Evolutionary conservation across 2,113 vertebrate species (phyloP), one percentile per base, ranked within the genome.

Genomic region (Setophaga kirtlandii): DNA sequence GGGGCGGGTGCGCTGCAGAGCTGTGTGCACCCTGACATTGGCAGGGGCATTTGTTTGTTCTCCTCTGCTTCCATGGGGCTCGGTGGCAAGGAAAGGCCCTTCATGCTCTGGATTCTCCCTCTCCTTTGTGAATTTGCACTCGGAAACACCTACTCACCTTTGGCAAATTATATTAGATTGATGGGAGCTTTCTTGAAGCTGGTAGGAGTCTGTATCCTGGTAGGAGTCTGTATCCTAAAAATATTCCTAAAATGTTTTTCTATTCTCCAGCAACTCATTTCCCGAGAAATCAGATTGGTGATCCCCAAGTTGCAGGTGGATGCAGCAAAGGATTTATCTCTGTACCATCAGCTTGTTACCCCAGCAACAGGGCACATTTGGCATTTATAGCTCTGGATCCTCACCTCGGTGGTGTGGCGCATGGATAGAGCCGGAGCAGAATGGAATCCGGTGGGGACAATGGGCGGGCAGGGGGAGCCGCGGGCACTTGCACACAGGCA

Each of bases 351-450:
- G 86, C 83, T 89, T 94, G 96, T 97, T 97, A 95, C 96, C 96
- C 80, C 95, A 96, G 97, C 96, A 97, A 97, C 94, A 42, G 89
- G 95, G 93, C 69, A 60, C 59, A 60, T 90, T 89, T 80, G 89
- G 69, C 81, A 37, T 73, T 90, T 74, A 62, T 79, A 91, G 87
- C 92, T 65, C 14, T 35, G 53, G 82, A 47, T 90, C 68, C 69
- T 76, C 83, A 89, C 78, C 83, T 88, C 11, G 2, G 89, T 59
- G 74, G 59, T 31, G 84, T 44, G 70, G 80, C 2, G 20, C 56
- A 14, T 7, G 73, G 74, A 69, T 30, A 28, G 94, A 69, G 69
- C 84, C 0, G 0, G 33, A 69, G 5, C 4, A 9, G 92, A 56
- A 35, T n/a, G 67, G 89, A 64, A 83, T 62, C 76, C 4, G 16